Evolutionary conservation across 2,113 vertebrate species (phyloP), one percentile per base, ranked within the genome.

Genomic region (Nematolebias whitei): DNA sequence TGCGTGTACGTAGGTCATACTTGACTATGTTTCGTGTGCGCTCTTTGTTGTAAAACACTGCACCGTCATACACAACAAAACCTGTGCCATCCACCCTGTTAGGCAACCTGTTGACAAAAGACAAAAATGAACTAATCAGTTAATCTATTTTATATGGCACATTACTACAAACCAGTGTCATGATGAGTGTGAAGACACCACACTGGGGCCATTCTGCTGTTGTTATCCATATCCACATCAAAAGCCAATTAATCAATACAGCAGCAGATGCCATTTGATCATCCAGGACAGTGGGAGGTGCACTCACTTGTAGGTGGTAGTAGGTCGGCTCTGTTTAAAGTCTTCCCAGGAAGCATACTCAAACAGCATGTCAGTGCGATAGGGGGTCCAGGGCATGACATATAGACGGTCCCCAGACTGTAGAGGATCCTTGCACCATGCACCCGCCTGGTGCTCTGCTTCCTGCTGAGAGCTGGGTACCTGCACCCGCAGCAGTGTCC

Each of bases 1-100:
- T 96, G 71, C 96, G 95, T 0, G 96, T 98, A 16, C 96, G 89
- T 23, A 98, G 89, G 59, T 98, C 96, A 14, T 95, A 98, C 82
- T 98, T 97, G 70, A 98, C 96, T 1, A 98, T 94, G 89, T 96
- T 97, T 72, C 96, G 94, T 0, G 96, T 98, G 16, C 96, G 94
- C 76, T 98, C 96, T 83, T 98, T 98, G 90, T 98, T 98, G 92
- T 97, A 98, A 89, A 98, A 98, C 0, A 95, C 96, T 0, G 96
- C 96, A 0, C 96, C 96, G 0, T 98, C 96, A 1, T 98, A 98
- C 2, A 98, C 96, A 55, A 96, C 96, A 29, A 98, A 96, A 49
- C 96, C 96, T 0, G 97, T 97, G 77, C 96, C 96, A 2, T 98
- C 96, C 14, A 96, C 96, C 11, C 96, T 92, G 92, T 96, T 95